phyloP scores from a whole-genome alignment of 2,113 vertebrate species.

The Oenanthe oenanthe region DNA sequence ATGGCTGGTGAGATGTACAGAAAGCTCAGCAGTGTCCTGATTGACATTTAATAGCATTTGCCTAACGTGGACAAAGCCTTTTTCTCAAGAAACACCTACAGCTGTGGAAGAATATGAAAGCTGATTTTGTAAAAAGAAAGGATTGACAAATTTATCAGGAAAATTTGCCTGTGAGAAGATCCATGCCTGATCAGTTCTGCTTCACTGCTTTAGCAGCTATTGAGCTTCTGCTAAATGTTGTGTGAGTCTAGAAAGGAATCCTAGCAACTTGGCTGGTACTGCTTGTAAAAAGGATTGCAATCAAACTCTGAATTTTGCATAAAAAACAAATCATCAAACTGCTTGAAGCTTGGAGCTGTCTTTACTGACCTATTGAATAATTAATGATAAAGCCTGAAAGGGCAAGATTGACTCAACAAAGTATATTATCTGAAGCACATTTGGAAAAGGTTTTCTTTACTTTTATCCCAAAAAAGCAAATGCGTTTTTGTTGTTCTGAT shows the following conservation, averaged over 20 bases:
- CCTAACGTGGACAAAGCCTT: not conserved
- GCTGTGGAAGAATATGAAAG: not conserved
- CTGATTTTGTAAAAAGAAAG: not conserved
- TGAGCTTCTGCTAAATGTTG: not conserved
- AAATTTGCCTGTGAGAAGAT: not conserved
- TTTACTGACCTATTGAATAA: constrained; percentile 3
- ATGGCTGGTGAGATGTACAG: not conserved
- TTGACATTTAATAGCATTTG: not conserved
- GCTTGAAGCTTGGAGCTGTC: not conserved
- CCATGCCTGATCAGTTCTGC: not conserved
- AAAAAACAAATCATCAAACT: not conserved
- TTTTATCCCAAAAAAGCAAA: not conserved
- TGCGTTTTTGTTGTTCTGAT: not conserved
- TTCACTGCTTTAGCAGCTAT: not conserved
- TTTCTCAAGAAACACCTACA: not conserved
- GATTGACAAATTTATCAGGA: not conserved
- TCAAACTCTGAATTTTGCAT: not conserved
- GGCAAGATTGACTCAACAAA: not conserved
- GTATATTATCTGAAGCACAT: not conserved
- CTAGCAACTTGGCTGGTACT: not conserved
- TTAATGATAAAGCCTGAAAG: not conserved
- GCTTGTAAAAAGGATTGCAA: not conserved
- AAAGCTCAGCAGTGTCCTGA: not conserved
- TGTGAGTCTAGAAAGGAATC: not conserved
- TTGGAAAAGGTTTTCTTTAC: not conserved